Base-by-base conservation (phyloP, 2,797 vertebrate genomes). In the Sebastes alutus region DNA sequence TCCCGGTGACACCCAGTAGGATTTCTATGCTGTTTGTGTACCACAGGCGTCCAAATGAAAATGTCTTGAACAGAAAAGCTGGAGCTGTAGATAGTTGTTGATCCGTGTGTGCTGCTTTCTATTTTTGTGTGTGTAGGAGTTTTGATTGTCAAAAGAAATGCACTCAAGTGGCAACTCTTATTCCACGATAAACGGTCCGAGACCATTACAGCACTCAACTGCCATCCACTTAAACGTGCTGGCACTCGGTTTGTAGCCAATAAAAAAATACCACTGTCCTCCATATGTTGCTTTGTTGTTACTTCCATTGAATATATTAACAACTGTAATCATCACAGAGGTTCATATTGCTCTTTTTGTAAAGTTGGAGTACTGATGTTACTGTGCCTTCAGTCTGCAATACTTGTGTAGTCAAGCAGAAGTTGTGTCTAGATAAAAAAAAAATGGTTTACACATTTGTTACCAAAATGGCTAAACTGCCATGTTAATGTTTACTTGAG, bases 301-400 rank as follows among this genome's bases (percentile, higher is more conserved):
- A 61, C 27, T 71, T 85, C 72, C 54, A 76, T 62, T 75, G 59
- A 85, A 65, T 75, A 77, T 69, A 55, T 84, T 74, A 71, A 82
- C 42, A 66, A 42, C 63, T 69, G 56, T 80, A 66, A 49, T 78
- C 29, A 75, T 76, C 22, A 30, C 42, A 14, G 30, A 33, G n/a
- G 61, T 62, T 73, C 81, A 16, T 18, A 49, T 76, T 87, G 81
- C 56, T 82, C 66, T 86, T 66, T 77, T 77, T 72, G 49, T 90
- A 67, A 85, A 72, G 49, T 66, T 78, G 32, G 64, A 88, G 82
- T 83, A 75, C 85, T 85, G 74, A 88, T 79, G 86, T 94, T 81
- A 86, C 86, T 89, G 94, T 96, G 95, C 95, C 95, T 96, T 93
- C 73, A 77, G 73, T 89, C 85, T 89, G 85, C 86, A 88, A 72